phyloP scores from a whole-genome alignment of 1,140 invertebrate genomes.

The Paramacrobiotus metropolitanus region DNA sequence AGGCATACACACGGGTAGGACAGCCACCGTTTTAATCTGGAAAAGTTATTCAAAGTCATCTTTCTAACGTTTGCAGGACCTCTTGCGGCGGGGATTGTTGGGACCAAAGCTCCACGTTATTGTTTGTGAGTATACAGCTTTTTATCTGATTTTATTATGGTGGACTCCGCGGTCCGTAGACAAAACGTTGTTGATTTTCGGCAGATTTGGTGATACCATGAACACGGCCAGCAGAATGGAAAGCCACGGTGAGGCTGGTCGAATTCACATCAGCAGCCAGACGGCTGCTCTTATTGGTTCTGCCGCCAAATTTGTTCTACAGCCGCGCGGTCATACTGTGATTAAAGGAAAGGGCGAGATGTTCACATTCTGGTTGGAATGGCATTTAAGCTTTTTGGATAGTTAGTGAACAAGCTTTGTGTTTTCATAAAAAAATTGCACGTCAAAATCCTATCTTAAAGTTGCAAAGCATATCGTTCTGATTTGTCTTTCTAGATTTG shows the following conservation, averaged over 20 bases:
- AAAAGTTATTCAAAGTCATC: background rate
- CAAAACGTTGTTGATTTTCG: no score
- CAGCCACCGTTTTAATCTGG: background rate
- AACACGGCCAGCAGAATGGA: conserved; percentile 32
- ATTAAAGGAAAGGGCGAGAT: background rate
- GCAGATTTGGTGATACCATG: conserved; percentile 33
- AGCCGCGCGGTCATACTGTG: background rate
- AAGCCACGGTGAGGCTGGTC: background rate
- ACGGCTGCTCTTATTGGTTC: background rate
- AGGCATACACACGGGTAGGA: conserved; percentile 32
- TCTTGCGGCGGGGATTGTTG: conserved; percentile 30
- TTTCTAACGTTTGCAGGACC: background rate
- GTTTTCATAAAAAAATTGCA: no score
- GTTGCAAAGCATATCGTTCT: no score
- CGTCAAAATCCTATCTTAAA: no score
- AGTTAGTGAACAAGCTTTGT: no score
- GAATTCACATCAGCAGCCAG: background rate
- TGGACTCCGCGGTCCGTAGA: no score
- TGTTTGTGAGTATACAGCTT: conserved; percentile 26
- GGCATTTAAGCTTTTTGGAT: no score
- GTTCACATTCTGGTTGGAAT: background rate
- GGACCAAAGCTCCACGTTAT: conserved; percentile 19
- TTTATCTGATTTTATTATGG: background rate
- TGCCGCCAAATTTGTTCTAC: background rate
- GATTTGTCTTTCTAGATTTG: no score